Percentiles rank a stretch among this genome's conserved stretches.
phyloP scores from a whole-genome alignment of 1,140 invertebrate genomes.

The Drosophila arawakana region DNA sequence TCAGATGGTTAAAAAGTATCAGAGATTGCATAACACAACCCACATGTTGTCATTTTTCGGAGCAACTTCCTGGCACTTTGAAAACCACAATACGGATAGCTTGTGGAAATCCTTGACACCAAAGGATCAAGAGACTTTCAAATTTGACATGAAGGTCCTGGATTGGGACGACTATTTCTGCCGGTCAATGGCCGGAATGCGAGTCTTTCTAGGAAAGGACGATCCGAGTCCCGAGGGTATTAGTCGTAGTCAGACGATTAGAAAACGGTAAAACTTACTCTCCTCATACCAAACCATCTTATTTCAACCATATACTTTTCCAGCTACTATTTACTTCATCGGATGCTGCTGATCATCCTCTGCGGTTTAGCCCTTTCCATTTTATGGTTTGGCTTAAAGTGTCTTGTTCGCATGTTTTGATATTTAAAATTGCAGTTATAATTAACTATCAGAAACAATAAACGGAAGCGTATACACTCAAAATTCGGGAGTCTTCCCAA shows the following conservation, averaged over 20 bases:
- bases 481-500: too few relatives aligned
- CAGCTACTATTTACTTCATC: conserved; percentile 55
- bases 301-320: too few relatives aligned
- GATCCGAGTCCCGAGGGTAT: conserved; percentile 85
- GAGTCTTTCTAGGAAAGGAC: conserved; percentile 90
- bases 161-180: conserved; percentile 88
- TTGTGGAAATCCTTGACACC: conserved; percentile 87
- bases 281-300: neutral
- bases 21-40: conserved; percentile 89
- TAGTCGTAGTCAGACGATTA: conserved; percentile 1
- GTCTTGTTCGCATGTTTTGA: conserved; percentile 10
- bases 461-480: too few relatives aligned
- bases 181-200: conserved; percentile 87
- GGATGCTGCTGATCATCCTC: conserved; percentile 28
- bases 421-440: neutral
- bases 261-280: conserved; percentile 6
- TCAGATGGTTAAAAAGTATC: conserved; percentile 87
- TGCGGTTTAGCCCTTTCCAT: conserved; percentile 29
- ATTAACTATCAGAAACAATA: neutral
- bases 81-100: conserved; percentile 87
- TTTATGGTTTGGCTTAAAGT: conserved; percentile 44
- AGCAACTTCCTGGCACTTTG: conserved; percentile 87
- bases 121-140: conserved; percentile 88
- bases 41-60: conserved; percentile 51
- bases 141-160: conserved; percentile 88